Evolutionary conservation across 2,888 invertebrate species (phyloP).

Genomic region (Nomada lathburiana): DNA sequence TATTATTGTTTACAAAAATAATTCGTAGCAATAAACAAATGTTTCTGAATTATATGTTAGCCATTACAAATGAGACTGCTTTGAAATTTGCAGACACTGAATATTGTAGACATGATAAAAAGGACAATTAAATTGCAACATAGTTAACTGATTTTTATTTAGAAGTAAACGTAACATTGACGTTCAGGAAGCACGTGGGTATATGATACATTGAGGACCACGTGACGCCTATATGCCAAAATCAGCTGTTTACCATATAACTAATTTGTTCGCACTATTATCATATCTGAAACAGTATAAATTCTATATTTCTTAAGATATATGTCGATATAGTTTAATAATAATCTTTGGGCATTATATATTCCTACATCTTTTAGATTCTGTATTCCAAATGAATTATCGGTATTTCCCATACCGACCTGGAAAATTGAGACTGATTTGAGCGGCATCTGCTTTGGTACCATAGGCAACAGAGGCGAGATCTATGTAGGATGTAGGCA

Average conservation of each 20-base stretch:
- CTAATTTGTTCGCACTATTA: no score
- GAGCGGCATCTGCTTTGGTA: no score
- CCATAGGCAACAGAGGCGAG: no score
- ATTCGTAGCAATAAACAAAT: neutral
- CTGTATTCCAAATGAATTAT: no score
- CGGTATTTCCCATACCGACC: no score
- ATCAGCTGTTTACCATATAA: conserved; percentile 1
- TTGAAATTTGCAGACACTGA: neutral
- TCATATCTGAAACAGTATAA: neutral
- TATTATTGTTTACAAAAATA: neutral
- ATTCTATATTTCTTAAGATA: neutral
- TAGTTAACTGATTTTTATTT: neutral
- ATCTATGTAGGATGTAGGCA: no score
- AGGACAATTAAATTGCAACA: neutral
- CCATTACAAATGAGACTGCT: neutral
- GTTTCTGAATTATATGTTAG: neutral
- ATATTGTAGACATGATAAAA: neutral
- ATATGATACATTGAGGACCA: neutral
- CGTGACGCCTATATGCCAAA: neutral
- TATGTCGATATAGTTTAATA: neutral
- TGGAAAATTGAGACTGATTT: no score
- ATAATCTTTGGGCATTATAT: no score
- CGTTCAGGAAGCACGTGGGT: conserved; percentile 15
- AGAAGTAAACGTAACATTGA: neutral
- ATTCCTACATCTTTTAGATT: no score